phyloP scores from a whole-genome alignment of 2,113 vertebrate genomes.

The Mobula birostris region DNA sequence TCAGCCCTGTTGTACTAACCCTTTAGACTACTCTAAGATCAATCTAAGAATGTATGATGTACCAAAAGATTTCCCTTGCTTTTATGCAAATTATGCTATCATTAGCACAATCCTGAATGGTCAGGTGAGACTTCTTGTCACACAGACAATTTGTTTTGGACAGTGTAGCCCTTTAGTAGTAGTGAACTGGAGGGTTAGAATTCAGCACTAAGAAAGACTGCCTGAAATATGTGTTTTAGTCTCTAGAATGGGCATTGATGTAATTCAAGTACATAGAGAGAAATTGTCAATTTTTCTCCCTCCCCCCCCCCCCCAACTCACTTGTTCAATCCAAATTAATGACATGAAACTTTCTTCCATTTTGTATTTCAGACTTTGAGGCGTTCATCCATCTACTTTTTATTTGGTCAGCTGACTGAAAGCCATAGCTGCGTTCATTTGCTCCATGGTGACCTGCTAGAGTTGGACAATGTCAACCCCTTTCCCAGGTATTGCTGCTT shows the following conservation, averaged over 20 bases:
- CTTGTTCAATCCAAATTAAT: neutral
- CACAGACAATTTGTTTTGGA: too few relatives aligned
- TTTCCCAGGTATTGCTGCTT: neutral
- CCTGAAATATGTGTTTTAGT: neutral
- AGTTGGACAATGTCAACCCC: neutral
- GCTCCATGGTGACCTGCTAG: neutral
- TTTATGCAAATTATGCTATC: neutral
- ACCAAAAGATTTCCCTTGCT: neutral
- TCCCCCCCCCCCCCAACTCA: neutral
- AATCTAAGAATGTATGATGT: too few relatives aligned
- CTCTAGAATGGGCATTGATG: neutral
- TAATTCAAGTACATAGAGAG: neutral
- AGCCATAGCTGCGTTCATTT: neutral
- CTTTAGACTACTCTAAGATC: too few relatives aligned
- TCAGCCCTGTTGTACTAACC: too few relatives aligned
- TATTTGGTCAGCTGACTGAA: neutral
- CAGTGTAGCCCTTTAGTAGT: neutral
- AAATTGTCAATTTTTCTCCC: neutral
- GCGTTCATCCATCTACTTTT: neutral
- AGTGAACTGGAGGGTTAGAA: too few relatives aligned
- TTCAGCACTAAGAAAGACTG: neutral
- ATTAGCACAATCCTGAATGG: neutral
- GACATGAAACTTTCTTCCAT: neutral
- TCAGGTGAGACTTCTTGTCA: neutral
- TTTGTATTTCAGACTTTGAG: neutral